Conservation (phyloP, 2,113 vertebrate species). For the Struthio camelus region DNA sequence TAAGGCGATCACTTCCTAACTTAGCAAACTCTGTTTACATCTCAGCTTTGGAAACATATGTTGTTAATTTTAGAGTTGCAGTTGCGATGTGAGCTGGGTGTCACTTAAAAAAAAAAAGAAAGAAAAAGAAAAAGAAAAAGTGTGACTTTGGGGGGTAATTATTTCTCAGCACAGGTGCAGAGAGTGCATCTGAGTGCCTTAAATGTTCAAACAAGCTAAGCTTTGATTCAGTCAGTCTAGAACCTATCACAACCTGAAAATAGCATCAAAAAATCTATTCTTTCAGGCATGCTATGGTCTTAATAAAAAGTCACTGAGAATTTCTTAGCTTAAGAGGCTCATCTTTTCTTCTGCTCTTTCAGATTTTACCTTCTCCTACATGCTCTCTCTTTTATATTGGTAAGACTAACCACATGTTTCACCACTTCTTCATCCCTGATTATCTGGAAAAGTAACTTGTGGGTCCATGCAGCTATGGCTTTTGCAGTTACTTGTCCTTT, state of each 20-base stretch:
- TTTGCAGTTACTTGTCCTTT: not conserved
- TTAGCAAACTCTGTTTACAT: slow-evolving; percentile 12
- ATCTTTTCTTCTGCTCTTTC: not conserved
- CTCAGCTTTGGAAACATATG: slow-evolving; percentile 3
- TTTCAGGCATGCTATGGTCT: not conserved
- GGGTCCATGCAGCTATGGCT: not conserved
- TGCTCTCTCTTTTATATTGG: not conserved
- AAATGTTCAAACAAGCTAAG: not conserved
- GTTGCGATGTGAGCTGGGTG: not conserved
- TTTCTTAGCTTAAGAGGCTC: not conserved
- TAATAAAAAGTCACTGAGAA: not conserved
- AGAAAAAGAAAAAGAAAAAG: not conserved
- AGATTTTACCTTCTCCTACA: not conserved
- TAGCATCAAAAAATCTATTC: not conserved
- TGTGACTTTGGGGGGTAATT: not conserved
- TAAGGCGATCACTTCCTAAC: not conserved
- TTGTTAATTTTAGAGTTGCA: slow-evolving; percentile 26
- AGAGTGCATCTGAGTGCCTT: not conserved
- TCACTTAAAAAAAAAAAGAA: not conserved
- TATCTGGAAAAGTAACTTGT: not conserved
- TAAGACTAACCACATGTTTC: not conserved
- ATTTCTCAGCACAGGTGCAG: not conserved
- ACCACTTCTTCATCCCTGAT: not conserved
- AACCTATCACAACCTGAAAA: not conserved
- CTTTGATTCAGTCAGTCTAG: not conserved